Percentiles rank a stretch among this genome's conserved stretches.
phyloP scores from a whole-genome alignment of 2,888 invertebrate species.

The Chloroclysta siterata region DNA sequence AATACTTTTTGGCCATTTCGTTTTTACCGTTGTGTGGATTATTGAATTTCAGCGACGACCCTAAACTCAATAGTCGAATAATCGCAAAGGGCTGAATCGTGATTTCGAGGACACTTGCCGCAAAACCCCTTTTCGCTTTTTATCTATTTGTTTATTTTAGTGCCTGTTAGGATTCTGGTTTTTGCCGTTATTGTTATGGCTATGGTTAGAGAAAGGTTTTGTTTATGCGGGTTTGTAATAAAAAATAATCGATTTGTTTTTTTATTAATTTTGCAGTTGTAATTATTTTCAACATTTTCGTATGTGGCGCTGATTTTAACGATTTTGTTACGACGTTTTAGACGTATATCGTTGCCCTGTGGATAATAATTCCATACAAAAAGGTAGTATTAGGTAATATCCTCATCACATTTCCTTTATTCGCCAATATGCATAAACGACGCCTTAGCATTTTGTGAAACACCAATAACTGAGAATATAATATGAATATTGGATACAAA shows the following conservation, averaged over 20 bases:
- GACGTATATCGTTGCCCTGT: too few species aligned
- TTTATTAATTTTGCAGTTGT: not conserved
- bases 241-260: conserved; percentile 1
- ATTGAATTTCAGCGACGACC: conserved; percentile 56
- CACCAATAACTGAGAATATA: too few species aligned
- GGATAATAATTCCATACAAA: too few species aligned
- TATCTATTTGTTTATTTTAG: conserved; percentile 59
- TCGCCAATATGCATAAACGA: too few species aligned
- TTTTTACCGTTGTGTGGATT: conserved; percentile 52
- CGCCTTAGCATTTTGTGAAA: too few species aligned
- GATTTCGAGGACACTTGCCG: conserved; percentile 56
- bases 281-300: not conserved
- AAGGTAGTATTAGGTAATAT: too few species aligned
- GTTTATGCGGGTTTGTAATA: conserved; percentile 19
- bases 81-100: conserved; percentile 58
- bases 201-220: conserved; percentile 18
- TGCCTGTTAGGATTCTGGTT: conserved; percentile 45
- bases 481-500: too few species aligned
- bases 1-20: conserved; percentile 43
- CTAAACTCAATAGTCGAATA: conserved; percentile 52
- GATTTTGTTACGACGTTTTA: too few species aligned
- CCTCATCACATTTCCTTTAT: too few species aligned
- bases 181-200: conserved; percentile 44
- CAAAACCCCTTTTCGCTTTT: conserved; percentile 54
- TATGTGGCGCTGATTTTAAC: too few species aligned